Conservation (phyloP, 2,888 invertebrate species). For the Mongoloraphidia duomilia region DNA sequence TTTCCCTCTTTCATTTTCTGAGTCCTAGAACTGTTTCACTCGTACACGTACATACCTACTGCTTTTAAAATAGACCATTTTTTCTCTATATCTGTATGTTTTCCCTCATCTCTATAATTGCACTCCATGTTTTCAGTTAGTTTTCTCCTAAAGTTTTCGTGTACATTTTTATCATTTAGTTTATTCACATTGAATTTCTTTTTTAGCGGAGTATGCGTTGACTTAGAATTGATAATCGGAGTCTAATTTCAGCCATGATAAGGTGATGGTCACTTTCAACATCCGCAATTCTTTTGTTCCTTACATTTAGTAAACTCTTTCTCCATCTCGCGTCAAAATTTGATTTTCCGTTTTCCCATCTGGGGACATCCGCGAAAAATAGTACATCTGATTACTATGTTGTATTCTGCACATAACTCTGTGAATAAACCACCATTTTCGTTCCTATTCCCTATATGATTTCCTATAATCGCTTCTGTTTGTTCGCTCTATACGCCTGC, state of each 20-base stretch:
- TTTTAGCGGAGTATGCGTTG: neutral
- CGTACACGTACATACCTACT: too few species aligned
- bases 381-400: too few species aligned
- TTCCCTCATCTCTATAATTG: too few species aligned
- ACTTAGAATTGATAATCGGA: conserved; percentile 4
- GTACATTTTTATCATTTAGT: neutral
- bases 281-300: too few species aligned
- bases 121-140: too few species aligned
- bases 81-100: too few species aligned
- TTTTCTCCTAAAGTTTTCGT: too few species aligned
- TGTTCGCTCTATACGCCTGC: too few species aligned
- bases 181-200: neutral
- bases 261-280: conserved; percentile 7
- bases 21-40: too few species aligned
- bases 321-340: conserved; percentile 9
- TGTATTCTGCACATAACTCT: conserved; percentile 9
- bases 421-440: conserved; percentile 5
- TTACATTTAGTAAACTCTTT: conserved; percentile 7
- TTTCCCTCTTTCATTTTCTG: too few species aligned
- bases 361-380: conserved; percentile 9
- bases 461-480: too few species aligned
- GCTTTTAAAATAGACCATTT: too few species aligned
- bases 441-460: conserved; percentile 3
- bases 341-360: conserved; percentile 8
- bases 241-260: conserved; percentile 2